Evolutionary conservation across 1,140 invertebrate genomes (phyloP).

Genomic region (Pogonus chalceus): DNA sequence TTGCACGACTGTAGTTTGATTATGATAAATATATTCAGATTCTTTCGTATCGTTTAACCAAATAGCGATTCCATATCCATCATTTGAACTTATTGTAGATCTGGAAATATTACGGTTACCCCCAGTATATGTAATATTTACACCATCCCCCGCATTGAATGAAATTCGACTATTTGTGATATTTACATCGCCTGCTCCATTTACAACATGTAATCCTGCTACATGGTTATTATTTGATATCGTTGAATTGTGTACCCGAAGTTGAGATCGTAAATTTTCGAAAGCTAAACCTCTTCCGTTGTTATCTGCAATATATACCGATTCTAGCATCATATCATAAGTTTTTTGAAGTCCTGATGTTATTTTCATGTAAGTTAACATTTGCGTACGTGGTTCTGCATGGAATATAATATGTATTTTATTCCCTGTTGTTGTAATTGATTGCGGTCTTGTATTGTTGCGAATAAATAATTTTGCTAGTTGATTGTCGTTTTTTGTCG

Average conservation of each 20-base stretch:
- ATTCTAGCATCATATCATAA: constrained; percentile 78
- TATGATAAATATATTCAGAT: constrained; percentile 63
- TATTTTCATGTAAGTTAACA: constrained; percentile 63
- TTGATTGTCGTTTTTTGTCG: constrained; percentile 54
- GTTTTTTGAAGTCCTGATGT: constrained; percentile 69
- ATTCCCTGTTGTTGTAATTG: constrained; percentile 65
- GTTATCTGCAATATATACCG: constrained; percentile 77
- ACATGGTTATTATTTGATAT: constrained; percentile 82
- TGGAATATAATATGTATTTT: constrained; percentile 66
- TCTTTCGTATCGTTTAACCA: constrained; percentile 84
- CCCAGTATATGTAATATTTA: constrained; percentile 86
- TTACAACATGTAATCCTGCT: constrained; percentile 75
- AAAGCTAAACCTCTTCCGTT: constrained; percentile 83
- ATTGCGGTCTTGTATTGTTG: constrained; percentile 76
- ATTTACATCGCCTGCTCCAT: constrained; percentile 85
- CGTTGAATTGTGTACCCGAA: constrained; percentile 68
- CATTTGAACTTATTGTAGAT: constrained; percentile 68
- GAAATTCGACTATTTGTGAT: constrained; percentile 80
- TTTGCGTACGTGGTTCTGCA: constrained; percentile 55
- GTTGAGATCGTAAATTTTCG: constrained; percentile 70
- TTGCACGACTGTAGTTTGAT: constrained; percentile 76
- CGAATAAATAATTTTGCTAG: constrained; percentile 55
- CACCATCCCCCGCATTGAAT: constrained; percentile 84
- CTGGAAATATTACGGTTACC: constrained; percentile 81
- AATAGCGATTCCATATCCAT: constrained; percentile 71